Percentiles rank a stretch among this genome's conserved stretches.
These are phyloP conservation scores for Lasioglossum villosulum DNA, from an alignment of 2,888 invertebrate species.

Conservation along the genomic window DNA sequence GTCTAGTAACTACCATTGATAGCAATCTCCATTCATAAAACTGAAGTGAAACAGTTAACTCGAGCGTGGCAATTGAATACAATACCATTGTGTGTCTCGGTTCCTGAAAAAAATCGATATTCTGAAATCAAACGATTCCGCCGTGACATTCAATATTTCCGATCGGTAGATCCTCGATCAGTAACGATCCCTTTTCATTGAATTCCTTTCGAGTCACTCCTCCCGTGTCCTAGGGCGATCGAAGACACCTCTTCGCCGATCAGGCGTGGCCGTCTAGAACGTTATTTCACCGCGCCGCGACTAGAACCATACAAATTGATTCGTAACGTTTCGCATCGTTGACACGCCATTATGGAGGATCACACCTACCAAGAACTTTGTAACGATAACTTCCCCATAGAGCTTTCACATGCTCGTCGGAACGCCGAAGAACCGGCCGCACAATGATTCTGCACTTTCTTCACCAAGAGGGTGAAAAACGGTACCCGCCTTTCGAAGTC, in stretches of 20 bases:
- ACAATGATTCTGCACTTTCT: conserved; percentile 57
- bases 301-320: conserved; percentile 60
- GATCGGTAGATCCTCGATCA: conserved; percentile 6
- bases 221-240: background rate
- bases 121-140: conserved; percentile 17
- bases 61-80: background rate
- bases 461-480: conserved; percentile 24
- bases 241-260: background rate
- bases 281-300: conserved; percentile 36
- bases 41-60: background rate
- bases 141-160: conserved; percentile 51
- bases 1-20: background rate
- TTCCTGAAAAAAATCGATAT: conserved; percentile 19
- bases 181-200: conserved; percentile 8
- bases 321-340: conserved; percentile 65
- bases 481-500: conserved; percentile 31
- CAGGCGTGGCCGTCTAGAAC: conserved; percentile 16
- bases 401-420: conserved; percentile 46
- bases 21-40: background rate
- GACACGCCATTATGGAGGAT: conserved; percentile 58
- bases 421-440: conserved; percentile 19
- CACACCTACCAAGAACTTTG: conserved; percentile 55
- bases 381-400: conserved; percentile 28
- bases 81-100: background rate
- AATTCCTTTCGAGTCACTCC: conserved; percentile 32